A percentile compares a stretch with the other conserved stretches of the same genome.
These are phyloP conservation scores for Chrysocyon brachyurus DNA, from an alignment of 2,797 vertebrate genomes.

Conservation along the genomic window DNA sequence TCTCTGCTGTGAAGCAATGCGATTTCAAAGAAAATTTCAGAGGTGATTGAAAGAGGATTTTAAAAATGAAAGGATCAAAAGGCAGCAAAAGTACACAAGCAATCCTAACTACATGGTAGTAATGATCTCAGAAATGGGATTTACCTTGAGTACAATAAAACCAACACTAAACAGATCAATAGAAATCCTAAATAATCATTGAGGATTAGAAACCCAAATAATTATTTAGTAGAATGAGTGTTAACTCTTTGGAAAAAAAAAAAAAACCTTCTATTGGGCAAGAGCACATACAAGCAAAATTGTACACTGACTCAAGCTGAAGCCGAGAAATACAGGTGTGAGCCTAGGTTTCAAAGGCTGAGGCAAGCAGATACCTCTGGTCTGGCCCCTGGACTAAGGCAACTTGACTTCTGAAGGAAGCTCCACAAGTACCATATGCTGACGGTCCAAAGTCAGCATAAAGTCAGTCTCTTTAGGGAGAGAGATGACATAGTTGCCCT, in stretches of 20 bases:
- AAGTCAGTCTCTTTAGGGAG: too few species aligned
- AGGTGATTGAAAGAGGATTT: background rate
- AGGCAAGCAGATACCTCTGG: background rate
- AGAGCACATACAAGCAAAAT: background rate
- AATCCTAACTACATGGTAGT: background rate
- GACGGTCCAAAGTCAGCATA: too few species aligned
- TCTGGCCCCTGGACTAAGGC: background rate
- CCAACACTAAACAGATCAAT: background rate
- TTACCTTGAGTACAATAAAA: background rate
- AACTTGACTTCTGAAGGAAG: background rate
- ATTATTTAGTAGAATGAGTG: background rate
- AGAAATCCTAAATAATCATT: background rate
- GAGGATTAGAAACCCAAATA: background rate
- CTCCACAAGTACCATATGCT: too few species aligned
- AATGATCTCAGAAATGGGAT: background rate
- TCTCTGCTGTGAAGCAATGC: background rate
- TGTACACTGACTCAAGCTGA: background rate
- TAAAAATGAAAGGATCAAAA: background rate
- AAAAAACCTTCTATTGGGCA: background rate
- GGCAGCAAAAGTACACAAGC: background rate
- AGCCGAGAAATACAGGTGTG: background rate
- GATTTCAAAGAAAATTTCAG: background rate
- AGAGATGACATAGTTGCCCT: accelerated
- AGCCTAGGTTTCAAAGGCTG: background rate
- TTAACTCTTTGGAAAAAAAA: background rate